Evolutionary conservation across 2,797 vertebrate species (phyloP), one percentile per base, ranked within the genome.

Genomic region (Iguana delicatissima): DNA sequence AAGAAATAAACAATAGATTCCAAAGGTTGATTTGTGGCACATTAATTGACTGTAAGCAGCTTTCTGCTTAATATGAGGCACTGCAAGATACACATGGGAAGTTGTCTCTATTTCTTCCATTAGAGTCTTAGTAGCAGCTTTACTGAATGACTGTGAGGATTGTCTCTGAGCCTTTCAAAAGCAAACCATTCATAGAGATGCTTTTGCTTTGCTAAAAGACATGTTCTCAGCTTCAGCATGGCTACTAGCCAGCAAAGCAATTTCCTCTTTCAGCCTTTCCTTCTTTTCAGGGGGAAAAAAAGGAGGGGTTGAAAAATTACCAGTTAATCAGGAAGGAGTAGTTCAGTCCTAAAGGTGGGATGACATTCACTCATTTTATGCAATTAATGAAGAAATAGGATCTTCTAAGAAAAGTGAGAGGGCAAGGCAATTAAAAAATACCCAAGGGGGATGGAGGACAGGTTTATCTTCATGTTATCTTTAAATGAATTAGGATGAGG

Each of bases 311-410:
- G 92, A 90, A 96, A 84, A 96, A 95, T 93, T 93, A 95, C 95
- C 93, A 95, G 93, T 92, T 96, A 84, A 97, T 97, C 96, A 95
- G 94, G 91, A 95, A 97, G 95, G 96, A 95, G 90, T 94, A 97
- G 96, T 97, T 97, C 93, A 93, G 91, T 96, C 96, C 95, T 96
- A 96, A 97, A 98, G 94, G 96, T 97, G 96, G 96, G 97, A 97
- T 94, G 97, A 95, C 94, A 90, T 96, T 97, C 90, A 24, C 95
- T 97, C 94, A 93, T 96, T 97, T 97, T 96, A 95, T 91, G 94
- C 95, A 96, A 97, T 97, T 96, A 96, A 97, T 97, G 95, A 95
- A 96, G 96, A 97, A 98, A 98, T 96, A 95, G 95, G 96, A 97
- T 97, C 97, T 94, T 91, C 91, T 95, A 96, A 93, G 95, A 95